These are phyloP conservation scores for Tragulus kanchil DNA, from an alignment of 2,113 vertebrate genomes.

Conservation along the genomic window DNA sequence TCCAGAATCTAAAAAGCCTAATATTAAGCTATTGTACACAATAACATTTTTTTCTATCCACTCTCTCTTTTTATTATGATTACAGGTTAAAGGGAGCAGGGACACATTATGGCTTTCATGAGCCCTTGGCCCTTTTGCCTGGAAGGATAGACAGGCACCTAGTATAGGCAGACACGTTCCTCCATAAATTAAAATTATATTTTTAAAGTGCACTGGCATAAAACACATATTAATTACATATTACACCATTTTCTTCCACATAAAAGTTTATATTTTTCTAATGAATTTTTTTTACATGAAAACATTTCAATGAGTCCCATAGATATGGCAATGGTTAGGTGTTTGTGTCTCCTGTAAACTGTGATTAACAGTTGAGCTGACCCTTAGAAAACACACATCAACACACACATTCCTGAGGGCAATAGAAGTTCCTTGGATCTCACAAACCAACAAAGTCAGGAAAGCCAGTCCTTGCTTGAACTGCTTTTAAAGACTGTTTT, in stretches of 20 bases:
- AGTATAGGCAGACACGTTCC: not conserved
- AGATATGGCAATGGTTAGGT: not conserved
- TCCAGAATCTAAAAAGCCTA: not conserved
- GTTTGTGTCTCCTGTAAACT: fast-evolving
- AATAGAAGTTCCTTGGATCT: not conserved
- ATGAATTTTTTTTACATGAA: not conserved
- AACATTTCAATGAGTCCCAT: not conserved
- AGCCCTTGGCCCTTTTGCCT: fast-evolving
- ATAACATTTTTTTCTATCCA: not conserved
- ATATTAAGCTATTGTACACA: not conserved
- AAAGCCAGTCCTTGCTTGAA: not conserved
- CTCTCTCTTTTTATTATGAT: not conserved
- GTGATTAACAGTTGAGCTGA: not conserved
- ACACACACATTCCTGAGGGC: not conserved
- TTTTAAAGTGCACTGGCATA: not conserved
- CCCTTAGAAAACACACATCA: not conserved
- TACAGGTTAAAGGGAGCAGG: not conserved
- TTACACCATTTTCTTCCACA: not conserved
- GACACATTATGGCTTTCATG: not conserved
- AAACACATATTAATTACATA: not conserved
- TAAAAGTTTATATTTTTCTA: not conserved
- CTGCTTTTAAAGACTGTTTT: not conserved
- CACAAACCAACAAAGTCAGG: not conserved
- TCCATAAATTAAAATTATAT: not conserved
- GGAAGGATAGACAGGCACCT: not conserved